Evolutionary conservation across 2,888 invertebrate genomes (phyloP).

Genomic region (Sthenelais limicola): DNA sequence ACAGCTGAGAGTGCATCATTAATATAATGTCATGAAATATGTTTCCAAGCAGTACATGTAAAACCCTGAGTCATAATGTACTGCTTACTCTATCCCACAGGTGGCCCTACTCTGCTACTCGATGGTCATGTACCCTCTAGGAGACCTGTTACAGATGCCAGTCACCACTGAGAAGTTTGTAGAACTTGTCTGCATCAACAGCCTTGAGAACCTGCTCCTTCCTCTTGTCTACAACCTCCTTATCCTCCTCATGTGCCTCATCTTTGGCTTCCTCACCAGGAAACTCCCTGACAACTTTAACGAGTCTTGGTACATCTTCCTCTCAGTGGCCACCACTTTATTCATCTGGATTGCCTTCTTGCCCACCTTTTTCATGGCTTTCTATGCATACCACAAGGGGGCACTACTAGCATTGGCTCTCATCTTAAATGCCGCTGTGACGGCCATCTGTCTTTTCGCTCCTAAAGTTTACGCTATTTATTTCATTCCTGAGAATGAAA

Average conservation of each 20-base stretch:
- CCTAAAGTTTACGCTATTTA: constrained; percentile 31
- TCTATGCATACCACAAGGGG: constrained; percentile 28
- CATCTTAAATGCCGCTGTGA: constrained; percentile 17
- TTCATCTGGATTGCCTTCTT: constrained; percentile 30
- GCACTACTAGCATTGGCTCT: constrained; percentile 1
- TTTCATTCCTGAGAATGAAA: neutral
- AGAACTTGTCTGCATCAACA: constrained; percentile 6
- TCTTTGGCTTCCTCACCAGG: constrained; percentile 28
- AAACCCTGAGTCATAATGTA: too few species aligned
- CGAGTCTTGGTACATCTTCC: constrained; percentile 32
- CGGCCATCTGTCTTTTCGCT: neutral
- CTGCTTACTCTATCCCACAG: too few species aligned
- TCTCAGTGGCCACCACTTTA: constrained; percentile 6
- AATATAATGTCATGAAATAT: too few species aligned
- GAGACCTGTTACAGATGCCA: constrained; percentile 27
- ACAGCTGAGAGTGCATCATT: too few species aligned
- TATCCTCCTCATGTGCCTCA: constrained; percentile 4
- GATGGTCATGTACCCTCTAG: neutral
- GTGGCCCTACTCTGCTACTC: neutral
- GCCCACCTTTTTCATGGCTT: constrained; percentile 29
- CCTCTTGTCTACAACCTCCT: constrained; percentile 31
- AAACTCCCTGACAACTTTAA: constrained; percentile 39
- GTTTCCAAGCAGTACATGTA: too few species aligned
- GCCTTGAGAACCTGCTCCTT: neutral
- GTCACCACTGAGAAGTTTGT: constrained; percentile 17